Evolutionary conservation across 2,113 vertebrate genomes (phyloP).

Genomic region (Caretta caretta): DNA sequence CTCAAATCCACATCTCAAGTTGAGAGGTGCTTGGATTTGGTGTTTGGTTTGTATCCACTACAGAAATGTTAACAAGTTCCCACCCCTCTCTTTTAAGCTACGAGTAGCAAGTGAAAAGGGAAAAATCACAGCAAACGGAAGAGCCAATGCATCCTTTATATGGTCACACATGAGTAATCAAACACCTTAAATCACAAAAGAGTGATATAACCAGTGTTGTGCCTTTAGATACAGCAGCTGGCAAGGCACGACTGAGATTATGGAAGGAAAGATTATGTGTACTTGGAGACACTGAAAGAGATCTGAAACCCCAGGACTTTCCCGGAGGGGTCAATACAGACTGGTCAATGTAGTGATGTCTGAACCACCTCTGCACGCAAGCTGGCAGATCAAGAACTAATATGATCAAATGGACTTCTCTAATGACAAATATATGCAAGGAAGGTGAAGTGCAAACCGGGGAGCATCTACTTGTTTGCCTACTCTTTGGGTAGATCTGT

Average conservation of each 20-base stretch:
- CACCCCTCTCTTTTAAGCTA: background rate
- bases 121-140: background rate
- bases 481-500: background rate
- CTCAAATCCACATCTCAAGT: background rate
- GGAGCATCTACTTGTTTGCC: background rate
- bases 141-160: background rate
- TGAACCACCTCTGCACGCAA: background rate
- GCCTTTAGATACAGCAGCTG: background rate
- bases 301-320: background rate
- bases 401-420: background rate
- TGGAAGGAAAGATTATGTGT: background rate
- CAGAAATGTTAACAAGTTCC: background rate
- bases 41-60: background rate
- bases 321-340: background rate
- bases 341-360: background rate
- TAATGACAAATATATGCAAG: background rate
- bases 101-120: background rate
- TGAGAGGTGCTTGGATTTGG: background rate
- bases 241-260: background rate
- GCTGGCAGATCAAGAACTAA: background rate
- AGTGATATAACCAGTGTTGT: background rate
- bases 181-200: background rate
- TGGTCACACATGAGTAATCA: background rate
- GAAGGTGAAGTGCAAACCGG: background rate
- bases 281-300: background rate